Percentiles rank a stretch among this genome's conserved stretches.
phyloP scores from a whole-genome alignment of 2,888 invertebrate genomes.

The Pelosia muscerda region DNA sequence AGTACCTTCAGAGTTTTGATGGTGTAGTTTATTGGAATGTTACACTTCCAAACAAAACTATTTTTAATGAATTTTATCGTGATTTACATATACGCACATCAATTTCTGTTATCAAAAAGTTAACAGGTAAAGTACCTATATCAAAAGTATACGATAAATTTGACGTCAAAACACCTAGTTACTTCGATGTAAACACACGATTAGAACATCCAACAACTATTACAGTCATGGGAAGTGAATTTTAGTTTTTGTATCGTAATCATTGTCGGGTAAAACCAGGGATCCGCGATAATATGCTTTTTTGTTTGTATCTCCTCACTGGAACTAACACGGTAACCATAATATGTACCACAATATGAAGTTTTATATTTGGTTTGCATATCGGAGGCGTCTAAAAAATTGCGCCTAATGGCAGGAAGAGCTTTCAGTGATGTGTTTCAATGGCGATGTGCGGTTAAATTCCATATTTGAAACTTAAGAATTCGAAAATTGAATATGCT shows the following conservation, averaged over 20 bases:
- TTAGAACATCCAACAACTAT: conserved; percentile 58
- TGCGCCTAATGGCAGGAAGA: background rate
- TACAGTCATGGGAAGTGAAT: conserved; percentile 83
- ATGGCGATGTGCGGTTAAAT: too few relatives aligned
- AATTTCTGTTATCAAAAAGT: conserved; percentile 4
- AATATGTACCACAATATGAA: conserved; percentile 37
- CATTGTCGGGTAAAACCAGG: conserved; percentile 67
- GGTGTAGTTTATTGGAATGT: background rate
- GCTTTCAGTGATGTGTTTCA: background rate
- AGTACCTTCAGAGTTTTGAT: too few relatives aligned
- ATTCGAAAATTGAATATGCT: background rate
- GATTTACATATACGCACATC: background rate
- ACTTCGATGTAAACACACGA: conserved; percentile 36
- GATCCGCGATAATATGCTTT: conserved; percentile 68
- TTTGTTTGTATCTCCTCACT: conserved; percentile 74
- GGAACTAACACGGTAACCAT: conserved; percentile 59
- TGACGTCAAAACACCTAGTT: conserved; percentile 24
- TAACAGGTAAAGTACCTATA: background rate
- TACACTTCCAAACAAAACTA: background rate
- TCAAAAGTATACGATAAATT: conserved; percentile 6
- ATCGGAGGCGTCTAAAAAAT: background rate
- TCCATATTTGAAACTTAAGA: background rate
- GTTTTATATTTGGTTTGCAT: conserved; percentile 37
- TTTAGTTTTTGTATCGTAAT: conserved; percentile 74
- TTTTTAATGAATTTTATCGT: background rate